phyloP scores from a whole-genome alignment of 2,888 invertebrate species.

The Melinopterus prodromus region DNA sequence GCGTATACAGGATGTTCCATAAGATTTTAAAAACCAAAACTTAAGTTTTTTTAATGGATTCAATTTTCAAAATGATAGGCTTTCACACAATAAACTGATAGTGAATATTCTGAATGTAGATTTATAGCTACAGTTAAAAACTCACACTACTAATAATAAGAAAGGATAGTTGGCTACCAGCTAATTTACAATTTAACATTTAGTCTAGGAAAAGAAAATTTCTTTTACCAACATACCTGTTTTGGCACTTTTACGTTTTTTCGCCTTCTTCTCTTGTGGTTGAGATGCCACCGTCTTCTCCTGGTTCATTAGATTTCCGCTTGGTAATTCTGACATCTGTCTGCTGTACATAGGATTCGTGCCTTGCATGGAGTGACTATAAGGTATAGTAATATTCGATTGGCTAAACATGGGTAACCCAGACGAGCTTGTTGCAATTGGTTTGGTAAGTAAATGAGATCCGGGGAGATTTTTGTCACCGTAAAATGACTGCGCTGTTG shows the following conservation, averaged over 20 bases:
- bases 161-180: too few species aligned
- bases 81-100: too few species aligned
- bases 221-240: conserved; percentile 38
- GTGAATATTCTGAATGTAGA: too few species aligned
- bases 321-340: conserved; percentile 53
- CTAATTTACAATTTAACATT: neutral
- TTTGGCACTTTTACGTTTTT: conserved; percentile 50
- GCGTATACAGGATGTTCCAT: too few species aligned
- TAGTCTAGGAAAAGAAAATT: neutral
- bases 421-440: conserved; percentile 51
- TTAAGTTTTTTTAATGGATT: too few species aligned
- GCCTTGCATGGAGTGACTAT: conserved; percentile 52
- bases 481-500: conserved; percentile 59
- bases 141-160: too few species aligned
- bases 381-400: conserved; percentile 53
- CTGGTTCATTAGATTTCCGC: conserved; percentile 43
- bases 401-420: conserved; percentile 57
- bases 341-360: conserved; percentile 52
- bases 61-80: too few species aligned
- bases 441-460: conserved; percentile 56
- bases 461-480: conserved; percentile 54
- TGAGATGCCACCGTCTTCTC: conserved; percentile 40
- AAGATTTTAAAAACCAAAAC: too few species aligned
- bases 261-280: conserved; percentile 51
- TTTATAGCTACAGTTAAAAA: too few species aligned